These are phyloP conservation scores for Xanthostigma xanthostigma DNA, from an alignment of 2,888 invertebrate species.

Conservation along the genomic window DNA sequence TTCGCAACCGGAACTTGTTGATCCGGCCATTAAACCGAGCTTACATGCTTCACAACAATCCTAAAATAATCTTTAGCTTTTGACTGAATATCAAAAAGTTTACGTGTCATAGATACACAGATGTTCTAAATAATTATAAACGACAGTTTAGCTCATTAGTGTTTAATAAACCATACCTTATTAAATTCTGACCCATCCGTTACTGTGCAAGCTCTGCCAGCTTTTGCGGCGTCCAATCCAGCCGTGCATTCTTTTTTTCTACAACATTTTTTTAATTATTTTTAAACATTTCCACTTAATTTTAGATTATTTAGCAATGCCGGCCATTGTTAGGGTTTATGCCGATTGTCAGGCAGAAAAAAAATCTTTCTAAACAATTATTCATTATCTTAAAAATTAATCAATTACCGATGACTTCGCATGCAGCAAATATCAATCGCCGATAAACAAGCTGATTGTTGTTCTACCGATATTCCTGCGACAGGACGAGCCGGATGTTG, in stretches of 20 bases:
- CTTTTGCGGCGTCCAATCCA: constrained; percentile 34
- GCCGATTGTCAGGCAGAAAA: no score
- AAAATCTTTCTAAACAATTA: no score
- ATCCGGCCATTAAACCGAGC: constrained; percentile 43
- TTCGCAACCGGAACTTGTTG: constrained; percentile 37
- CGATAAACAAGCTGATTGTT: constrained; percentile 45
- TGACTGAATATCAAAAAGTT: no score
- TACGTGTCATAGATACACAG: no score
- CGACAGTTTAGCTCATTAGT: constrained; percentile 11
- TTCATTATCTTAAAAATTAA: background rate
- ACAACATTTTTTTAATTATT: constrained; percentile 12
- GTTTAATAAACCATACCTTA: constrained; percentile 14
- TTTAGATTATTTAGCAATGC: no score
- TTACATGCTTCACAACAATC: constrained; percentile 50
- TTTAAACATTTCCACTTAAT: no score
- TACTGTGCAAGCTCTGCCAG: constrained; percentile 25
- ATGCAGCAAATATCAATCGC: constrained; percentile 49
- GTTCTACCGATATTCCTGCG: constrained; percentile 34
- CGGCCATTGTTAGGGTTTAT: no score
- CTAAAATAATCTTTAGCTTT: constrained; percentile 17
- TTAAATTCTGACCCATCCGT: constrained; percentile 10
- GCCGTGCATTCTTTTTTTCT: constrained; percentile 33
- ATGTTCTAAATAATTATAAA: no score
- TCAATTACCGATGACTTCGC: constrained; percentile 30
- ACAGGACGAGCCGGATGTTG: constrained; percentile 27